A percentile compares a stretch with the other conserved stretches of the same genome.
These are phyloP conservation scores for Drosophila carrolli DNA, from an alignment of 1,140 invertebrate species.

Conservation along the genomic window DNA sequence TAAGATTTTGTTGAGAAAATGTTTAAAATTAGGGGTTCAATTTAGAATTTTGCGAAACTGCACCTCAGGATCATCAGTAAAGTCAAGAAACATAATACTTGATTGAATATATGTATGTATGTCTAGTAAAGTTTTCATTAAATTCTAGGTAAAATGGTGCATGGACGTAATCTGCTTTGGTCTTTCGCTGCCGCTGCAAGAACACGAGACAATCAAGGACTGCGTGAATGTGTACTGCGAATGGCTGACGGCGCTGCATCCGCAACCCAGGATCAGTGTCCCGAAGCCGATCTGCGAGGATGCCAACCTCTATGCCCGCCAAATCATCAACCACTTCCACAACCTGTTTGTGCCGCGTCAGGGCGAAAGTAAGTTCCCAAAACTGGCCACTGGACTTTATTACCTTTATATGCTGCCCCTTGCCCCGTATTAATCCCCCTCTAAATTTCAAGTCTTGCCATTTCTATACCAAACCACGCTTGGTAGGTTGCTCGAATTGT, in stretches of 20 bases:
- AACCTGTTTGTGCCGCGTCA: slow-evolving; percentile 98
- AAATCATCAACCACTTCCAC: slow-evolving; percentile 96
- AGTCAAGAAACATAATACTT: too few relatives aligned
- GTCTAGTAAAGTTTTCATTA: too few relatives aligned
- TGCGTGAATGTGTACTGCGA: slow-evolving; percentile 99
- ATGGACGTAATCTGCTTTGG: slow-evolving; percentile 94
- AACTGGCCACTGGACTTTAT: background rate
- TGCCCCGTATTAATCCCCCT: slow-evolving; percentile 21
- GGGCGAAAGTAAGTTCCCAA: slow-evolving; percentile 91
- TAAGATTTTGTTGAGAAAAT: background rate
- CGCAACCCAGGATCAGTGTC: slow-evolving; percentile 92
- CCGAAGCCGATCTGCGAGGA: slow-evolving; percentile 94
- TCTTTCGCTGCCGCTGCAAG: slow-evolving; percentile 93
- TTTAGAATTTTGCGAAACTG: too few relatives aligned
- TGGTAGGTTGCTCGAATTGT: slow-evolving; percentile 87
- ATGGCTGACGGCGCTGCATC: slow-evolving; percentile 95
- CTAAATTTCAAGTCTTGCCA: slow-evolving; percentile 90
- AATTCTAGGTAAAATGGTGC: slow-evolving; percentile 77
- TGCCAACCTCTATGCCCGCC: slow-evolving; percentile 95
- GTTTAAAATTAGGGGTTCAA: background rate
- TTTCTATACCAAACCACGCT: slow-evolving; percentile 94
- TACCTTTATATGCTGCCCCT: background rate
- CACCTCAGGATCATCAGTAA: too few relatives aligned
- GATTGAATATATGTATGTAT: too few relatives aligned
- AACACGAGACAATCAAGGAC: slow-evolving; percentile 97